A percentile compares a stretch with the other conserved stretches of the same genome.
Conservation (phyloP, 2,113 vertebrate genomes). For the Muntiacus reevesi region DNA sequence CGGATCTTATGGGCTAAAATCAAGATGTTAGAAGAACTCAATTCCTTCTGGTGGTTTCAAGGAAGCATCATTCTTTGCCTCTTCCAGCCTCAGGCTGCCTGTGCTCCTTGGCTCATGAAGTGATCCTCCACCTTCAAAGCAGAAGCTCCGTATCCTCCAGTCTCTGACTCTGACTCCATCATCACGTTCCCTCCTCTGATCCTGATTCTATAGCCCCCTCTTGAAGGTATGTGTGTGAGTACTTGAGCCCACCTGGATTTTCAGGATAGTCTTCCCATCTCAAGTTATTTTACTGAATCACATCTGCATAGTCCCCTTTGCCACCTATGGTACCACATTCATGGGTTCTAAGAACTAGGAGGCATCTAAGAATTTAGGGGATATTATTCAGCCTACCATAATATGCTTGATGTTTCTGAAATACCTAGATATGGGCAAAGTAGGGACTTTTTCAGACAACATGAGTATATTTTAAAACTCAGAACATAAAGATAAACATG, state of each 20-base stretch:
- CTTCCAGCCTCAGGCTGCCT: neutral
- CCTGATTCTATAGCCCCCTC: neutral
- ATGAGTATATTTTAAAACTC: neutral
- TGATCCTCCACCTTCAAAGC: neutral
- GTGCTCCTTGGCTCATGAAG: neutral
- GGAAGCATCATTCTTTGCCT: neutral
- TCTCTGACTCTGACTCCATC: neutral
- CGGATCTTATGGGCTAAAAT: neutral
- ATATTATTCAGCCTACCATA: neutral
- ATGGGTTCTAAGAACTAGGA: neutral
- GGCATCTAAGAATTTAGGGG: neutral
- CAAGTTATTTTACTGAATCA: neutral
- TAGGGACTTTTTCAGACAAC: neutral
- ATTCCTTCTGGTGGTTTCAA: neutral
- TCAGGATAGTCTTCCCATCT: neutral
- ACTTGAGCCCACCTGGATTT: neutral
- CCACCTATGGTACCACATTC: neutral
- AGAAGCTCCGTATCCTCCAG: accelerated
- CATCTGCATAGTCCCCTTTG: neutral
- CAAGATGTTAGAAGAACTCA: neutral
- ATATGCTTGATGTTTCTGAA: neutral
- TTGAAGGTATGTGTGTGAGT: neutral
- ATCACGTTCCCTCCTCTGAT: neutral
- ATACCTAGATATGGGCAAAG: neutral
- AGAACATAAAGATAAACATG: neutral